Conservation (phyloP, 2,888 invertebrate species). For the Strigamia transsilvanica region DNA sequence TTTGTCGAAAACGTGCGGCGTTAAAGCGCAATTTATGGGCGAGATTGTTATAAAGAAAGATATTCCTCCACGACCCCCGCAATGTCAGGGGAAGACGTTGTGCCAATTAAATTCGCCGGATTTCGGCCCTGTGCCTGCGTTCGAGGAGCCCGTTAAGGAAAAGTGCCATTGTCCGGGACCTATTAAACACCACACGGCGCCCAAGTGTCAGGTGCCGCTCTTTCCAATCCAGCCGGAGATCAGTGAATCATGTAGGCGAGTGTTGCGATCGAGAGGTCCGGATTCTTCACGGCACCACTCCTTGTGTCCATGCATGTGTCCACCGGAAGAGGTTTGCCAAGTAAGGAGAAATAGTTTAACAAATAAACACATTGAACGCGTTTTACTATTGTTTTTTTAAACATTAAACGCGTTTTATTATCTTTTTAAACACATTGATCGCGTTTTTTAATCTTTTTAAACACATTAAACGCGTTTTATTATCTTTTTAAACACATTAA, state of each 20-base stretch:
- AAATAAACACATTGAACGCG: too few relatives aligned
- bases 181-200: constrained; percentile 38
- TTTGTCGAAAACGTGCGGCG: constrained; percentile 50
- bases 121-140: not conserved
- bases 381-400: too few relatives aligned
- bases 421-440: too few relatives aligned
- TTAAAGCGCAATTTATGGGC: constrained; percentile 50
- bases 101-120: not conserved
- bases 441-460: too few relatives aligned
- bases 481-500: too few relatives aligned
- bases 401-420: too few relatives aligned
- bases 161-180: not conserved
- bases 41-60: constrained; percentile 46
- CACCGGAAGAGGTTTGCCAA: not conserved
- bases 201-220: constrained; percentile 12
- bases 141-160: not conserved
- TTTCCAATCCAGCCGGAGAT: constrained; percentile 42
- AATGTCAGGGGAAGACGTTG: not conserved
- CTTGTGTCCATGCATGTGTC: not conserved
- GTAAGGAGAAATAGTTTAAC: too few relatives aligned
- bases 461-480: too few relatives aligned
- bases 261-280: not conserved
- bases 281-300: constrained; percentile 31
- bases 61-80: not conserved
- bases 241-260: constrained; percentile 20